Conservation (phyloP, 2,797 vertebrate genomes). For the Acropternis orthonyx region DNA sequence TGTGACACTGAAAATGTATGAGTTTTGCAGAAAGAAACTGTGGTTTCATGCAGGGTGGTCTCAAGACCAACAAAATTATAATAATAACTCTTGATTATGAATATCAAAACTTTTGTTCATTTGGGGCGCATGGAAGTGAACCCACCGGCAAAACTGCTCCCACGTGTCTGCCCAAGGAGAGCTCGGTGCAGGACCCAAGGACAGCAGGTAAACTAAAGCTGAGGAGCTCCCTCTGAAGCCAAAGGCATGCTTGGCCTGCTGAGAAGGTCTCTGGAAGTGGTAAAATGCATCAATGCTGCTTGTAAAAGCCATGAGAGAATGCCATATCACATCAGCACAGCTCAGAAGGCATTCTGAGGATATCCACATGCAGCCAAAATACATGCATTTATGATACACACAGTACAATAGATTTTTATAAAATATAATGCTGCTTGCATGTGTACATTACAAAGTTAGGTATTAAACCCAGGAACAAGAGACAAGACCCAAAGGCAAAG, state of each 20-base stretch:
- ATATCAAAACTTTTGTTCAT: background rate
- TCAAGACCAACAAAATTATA: background rate
- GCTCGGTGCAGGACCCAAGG: accelerated
- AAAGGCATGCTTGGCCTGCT: background rate
- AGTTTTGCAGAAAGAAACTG: background rate
- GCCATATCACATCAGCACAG: background rate
- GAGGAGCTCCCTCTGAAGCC: background rate
- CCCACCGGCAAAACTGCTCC: background rate
- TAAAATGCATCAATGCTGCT: background rate
- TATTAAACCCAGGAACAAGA: background rate
- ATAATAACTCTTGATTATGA: background rate
- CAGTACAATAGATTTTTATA: background rate
- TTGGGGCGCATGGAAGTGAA: background rate
- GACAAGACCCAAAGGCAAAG: background rate
- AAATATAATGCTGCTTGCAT: background rate
- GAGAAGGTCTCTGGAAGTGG: background rate
- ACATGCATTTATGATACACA: background rate
- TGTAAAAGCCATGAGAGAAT: background rate
- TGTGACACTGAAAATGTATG: background rate
- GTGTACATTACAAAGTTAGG: background rate
- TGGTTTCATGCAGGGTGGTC: background rate
- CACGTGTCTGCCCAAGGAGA: background rate
- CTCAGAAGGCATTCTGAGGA: background rate
- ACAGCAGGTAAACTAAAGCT: background rate
- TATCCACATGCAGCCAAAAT: background rate